Conservation (phyloP, 2,888 invertebrate genomes). For the Invenusta paracnida region DNA sequence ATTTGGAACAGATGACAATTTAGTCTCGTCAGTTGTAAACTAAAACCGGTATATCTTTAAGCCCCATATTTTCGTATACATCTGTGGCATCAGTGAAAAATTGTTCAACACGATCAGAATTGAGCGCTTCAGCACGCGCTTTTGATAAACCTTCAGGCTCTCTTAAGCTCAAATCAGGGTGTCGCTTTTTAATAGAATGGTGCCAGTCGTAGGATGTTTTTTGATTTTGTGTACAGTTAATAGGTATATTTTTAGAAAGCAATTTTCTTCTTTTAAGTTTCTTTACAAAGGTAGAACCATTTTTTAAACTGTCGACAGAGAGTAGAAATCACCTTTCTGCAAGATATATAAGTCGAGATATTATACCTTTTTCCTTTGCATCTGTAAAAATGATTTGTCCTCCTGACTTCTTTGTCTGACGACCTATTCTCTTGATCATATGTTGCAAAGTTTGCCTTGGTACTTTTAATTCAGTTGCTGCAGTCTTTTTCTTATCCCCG, state of each 20-base stretch:
- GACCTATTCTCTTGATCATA: background rate
- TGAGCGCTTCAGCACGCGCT: conserved; percentile 27
- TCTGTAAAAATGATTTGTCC: too few relatives aligned
- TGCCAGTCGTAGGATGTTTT: background rate
- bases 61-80: background rate
- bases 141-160: conserved; percentile 18
- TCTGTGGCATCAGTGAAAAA: conserved; percentile 4
- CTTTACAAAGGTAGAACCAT: background rate
- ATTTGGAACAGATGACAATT: conserved; percentile 24
- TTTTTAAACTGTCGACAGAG: too few relatives aligned
- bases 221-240: background rate
- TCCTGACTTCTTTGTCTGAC: too few relatives aligned
- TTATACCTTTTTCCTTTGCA: too few relatives aligned
- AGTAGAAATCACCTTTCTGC: too few relatives aligned
- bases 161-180: background rate
- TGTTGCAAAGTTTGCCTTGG: conserved; percentile 8
- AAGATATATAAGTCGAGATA: too few relatives aligned
- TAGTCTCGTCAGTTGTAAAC: conserved; percentile 34
- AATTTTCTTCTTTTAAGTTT: background rate
- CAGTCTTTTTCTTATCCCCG: background rate
- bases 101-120: background rate
- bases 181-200: background rate
- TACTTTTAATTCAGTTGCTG: background rate
- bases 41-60: background rate
- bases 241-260: background rate